Percentiles rank a stretch among this genome's conserved stretches.
These are phyloP conservation scores for Aphidius ervi DNA, from an alignment of 1,140 invertebrate species.

Conservation along the genomic window DNA sequence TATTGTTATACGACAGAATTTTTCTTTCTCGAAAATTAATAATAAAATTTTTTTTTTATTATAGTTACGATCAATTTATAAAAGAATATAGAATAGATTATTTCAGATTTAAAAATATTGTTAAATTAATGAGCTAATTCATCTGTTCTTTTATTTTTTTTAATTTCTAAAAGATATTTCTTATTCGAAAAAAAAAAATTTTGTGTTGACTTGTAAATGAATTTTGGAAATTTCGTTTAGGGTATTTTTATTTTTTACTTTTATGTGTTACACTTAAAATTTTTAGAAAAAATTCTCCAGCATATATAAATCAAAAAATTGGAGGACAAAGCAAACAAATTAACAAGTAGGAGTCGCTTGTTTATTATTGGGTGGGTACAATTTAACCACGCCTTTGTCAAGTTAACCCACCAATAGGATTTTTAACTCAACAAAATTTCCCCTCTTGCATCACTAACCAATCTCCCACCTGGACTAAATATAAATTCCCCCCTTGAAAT, in stretches of 20 bases:
- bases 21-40: too few species aligned
- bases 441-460: slow-evolving; percentile 29
- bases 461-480: slow-evolving; percentile 17
- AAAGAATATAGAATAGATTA: too few species aligned
- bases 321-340: slow-evolving; percentile 49
- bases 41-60: too few species aligned
- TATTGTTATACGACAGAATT: too few species aligned
- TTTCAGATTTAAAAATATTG: too few species aligned
- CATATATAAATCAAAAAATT: slow-evolving; percentile 1
- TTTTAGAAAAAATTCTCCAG: slow-evolving; percentile 11
- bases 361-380: slow-evolving; percentile 52
- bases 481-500: slow-evolving; percentile 11
- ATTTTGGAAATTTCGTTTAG: neutral
- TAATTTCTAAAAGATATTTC: neutral
- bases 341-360: slow-evolving; percentile 47
- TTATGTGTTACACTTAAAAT: neutral
- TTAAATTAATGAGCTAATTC: neutral
- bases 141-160: neutral
- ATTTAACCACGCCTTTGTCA: slow-evolving; percentile 49
- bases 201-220: neutral
- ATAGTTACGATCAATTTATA: too few species aligned
- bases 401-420: slow-evolving; percentile 44
- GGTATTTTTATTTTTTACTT: neutral
- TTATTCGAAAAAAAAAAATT: neutral
- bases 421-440: slow-evolving; percentile 28